Base-by-base conservation (phyloP, 2,888 invertebrate species). In the Tenthredo notha region DNA sequence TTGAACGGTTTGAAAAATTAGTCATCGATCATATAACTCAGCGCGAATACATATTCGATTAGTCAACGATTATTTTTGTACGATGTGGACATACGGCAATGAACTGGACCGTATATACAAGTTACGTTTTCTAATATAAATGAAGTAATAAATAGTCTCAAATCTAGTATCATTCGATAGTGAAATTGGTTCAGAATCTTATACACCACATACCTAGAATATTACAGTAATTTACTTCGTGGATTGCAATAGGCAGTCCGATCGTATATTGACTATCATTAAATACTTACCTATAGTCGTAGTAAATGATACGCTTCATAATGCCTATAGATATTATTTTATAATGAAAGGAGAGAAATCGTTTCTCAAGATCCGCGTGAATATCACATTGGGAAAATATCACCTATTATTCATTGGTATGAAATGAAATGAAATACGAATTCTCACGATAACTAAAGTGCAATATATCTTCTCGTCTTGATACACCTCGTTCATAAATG, bases 61-160 rank as follows among this genome's bases (percentile, higher is more conserved):
- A 78, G 33, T 78, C 77, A 78, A 78, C n/a, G 58, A 2, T 78
- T 78, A 37, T 54, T 33, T 78, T 54, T 58, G 37, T 33, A 9
- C n/a, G 29, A 54, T 2, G 9, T 33, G 21, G 29, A 12, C n/a
- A 5, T 54, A 33, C 2, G 7, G 33, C 25, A 43, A 21, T 21
- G 7, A n/a, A 21, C 9, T 74, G 10, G 25, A 25, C n/a, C n/a
- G n/a, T 1, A 29, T 65, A 3, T 65, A 3, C 3, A 29, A 7
- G 15, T 33, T 3, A 33, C 15, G 15, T 15, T 67, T 29, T 29
- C n/a, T 29, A 67, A 67, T 15, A 7, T 67, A 15, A 18, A 7
- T 67, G 18, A 12, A 18, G 7, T 67, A 29, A 25, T 29, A 67
- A 33, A 29, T 67, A 29, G 15, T 67, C 15, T 54, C 54, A n/a